Evolutionary conservation across 1,140 invertebrate genomes (phyloP), one percentile per base, ranked within the genome.

Genomic region (Oryzaephilus surinamensis): DNA sequence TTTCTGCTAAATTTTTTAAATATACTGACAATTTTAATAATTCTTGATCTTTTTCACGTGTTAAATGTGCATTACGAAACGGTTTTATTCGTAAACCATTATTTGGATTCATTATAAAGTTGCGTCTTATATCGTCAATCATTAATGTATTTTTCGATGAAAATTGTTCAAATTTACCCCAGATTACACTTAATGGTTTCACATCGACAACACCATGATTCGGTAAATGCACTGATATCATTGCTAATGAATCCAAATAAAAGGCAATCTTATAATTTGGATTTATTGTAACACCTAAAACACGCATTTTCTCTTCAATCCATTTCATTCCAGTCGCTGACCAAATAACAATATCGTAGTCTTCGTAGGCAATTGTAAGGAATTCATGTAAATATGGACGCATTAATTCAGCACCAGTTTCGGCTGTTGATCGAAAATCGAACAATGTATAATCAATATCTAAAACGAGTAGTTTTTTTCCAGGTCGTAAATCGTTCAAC

Each of bases 371-470:
- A n/a, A 80, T 73, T 6, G 81, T 82, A 1, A 98, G 65, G 62
- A 98, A 97, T 64, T 96, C 91, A 60, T 97, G 94, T 19, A 98
- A 70, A 61, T 79, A 96, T 1, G 94, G 94, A 38, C 94, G 69
- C 91, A 97, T 97, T 35, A 98, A 62, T 65, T 97, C 91, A 18
- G 73, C 65, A 48, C 85, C 91, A 44, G 77, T 79, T 64, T 94
- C 86, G 4, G 89, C 93, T 7, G 80, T 74, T 16, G 92, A 96
- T 61, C 84, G 77, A 58, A 97, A 92, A 70, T 97, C 93, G 63
- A 95, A 96, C 7, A 97, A 63, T 6, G 93, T 98, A 54, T 98
- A 97, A 64, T 98, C 94, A 56, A 98, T 95, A 58, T 98, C 94
- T 17, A 98, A 64, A 0, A 98, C 93, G 2, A 98, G 66, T 6